Conservation (phyloP, 2,888 invertebrate genomes). For the Xanthia togata region DNA sequence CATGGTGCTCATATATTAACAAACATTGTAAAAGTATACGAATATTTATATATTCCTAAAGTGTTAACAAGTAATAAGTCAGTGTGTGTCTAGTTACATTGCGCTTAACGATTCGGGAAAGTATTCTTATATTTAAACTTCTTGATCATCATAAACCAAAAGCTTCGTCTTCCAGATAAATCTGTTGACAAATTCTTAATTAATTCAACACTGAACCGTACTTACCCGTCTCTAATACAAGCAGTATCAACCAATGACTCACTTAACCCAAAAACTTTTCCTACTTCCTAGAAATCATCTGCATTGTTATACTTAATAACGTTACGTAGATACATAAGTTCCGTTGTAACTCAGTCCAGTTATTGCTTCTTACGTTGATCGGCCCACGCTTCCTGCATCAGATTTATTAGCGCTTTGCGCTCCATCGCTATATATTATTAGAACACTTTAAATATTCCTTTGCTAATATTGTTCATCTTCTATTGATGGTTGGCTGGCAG, state of each 20-base stretch:
- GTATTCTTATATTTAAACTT: not conserved
- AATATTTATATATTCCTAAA: no score
- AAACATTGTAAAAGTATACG: no score
- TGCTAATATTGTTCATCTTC: slow-evolving; percentile 53
- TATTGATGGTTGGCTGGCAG: slow-evolving; percentile 48
- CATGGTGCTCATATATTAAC: no score
- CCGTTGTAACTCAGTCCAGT: slow-evolving; percentile 58
- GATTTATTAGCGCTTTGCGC: slow-evolving; percentile 64
- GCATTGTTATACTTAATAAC: slow-evolving; percentile 50
- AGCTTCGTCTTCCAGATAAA: not conserved
- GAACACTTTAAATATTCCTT: slow-evolving; percentile 63
- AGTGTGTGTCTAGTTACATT: not conserved
- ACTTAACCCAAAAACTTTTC: slow-evolving; percentile 36
- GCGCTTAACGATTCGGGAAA: not conserved
- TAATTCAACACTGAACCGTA: not conserved
- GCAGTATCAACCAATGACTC: slow-evolving; percentile 27
- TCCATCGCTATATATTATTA: slow-evolving; percentile 61
- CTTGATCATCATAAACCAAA: not conserved
- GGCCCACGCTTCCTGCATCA: slow-evolving; percentile 64
- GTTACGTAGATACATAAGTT: slow-evolving; percentile 52
- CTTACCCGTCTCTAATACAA: not conserved
- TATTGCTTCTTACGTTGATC: slow-evolving; percentile 57
- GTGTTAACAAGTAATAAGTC: no score
- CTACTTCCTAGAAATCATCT: slow-evolving; percentile 47
- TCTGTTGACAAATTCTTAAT: not conserved